These are phyloP conservation scores for Tribolium madens DNA, from an alignment of 1,140 invertebrate genomes.

Conservation along the genomic window DNA sequence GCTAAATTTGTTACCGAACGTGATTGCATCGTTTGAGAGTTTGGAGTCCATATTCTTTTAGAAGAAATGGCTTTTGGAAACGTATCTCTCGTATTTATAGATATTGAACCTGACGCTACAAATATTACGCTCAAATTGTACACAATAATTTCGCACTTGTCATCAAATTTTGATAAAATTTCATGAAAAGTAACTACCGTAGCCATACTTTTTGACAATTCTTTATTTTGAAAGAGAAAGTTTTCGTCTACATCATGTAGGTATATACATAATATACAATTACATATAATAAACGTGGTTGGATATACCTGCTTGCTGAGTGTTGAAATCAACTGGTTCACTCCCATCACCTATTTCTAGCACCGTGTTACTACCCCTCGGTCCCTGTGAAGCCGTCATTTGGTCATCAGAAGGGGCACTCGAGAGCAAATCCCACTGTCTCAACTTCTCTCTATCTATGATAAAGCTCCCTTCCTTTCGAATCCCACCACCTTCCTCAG, in stretches of 20 bases:
- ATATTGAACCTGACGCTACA: slow-evolving; percentile 72
- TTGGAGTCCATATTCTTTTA: slow-evolving; percentile 56
- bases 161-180: slow-evolving; percentile 3
- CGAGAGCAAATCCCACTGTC: slow-evolving; percentile 89
- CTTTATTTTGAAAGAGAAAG: background rate
- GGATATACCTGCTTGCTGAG: slow-evolving; percentile 63
- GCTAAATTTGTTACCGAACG: slow-evolving; percentile 59
- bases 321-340: slow-evolving; percentile 62
- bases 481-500: slow-evolving; percentile 51
- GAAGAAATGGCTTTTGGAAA: slow-evolving; percentile 57
- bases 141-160: background rate
- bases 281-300: slow-evolving; percentile 21
- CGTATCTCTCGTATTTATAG: slow-evolving; percentile 69
- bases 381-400: slow-evolving; percentile 68
- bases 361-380: slow-evolving; percentile 66
- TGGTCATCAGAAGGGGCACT: slow-evolving; percentile 70
- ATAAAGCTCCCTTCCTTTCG: slow-evolving; percentile 69
- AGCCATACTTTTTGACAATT: background rate
- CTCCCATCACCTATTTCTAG: slow-evolving; percentile 65
- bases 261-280: slow-evolving; percentile 42
- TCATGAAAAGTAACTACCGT: background rate
- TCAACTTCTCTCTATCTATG: slow-evolving; percentile 85
- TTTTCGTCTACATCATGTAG: background rate
- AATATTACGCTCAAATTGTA: slow-evolving; percentile 50
- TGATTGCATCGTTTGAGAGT: slow-evolving; percentile 54